Evolutionary conservation across 2,888 invertebrate species (phyloP).

Genomic region (Caenorhabditis becei): DNA sequence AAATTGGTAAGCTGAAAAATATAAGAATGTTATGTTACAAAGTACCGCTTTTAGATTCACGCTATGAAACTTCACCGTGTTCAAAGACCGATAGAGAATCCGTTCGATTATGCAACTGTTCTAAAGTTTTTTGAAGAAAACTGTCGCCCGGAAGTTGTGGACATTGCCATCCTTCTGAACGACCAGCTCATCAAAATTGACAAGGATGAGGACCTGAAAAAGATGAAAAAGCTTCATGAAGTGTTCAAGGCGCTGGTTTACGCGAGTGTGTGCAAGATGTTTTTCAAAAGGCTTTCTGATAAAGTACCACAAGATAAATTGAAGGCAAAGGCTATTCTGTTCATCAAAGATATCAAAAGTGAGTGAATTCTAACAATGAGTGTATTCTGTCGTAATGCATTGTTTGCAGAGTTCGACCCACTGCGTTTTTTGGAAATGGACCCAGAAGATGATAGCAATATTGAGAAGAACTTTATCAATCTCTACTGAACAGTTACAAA

Average conservation of each 20-base stretch:
- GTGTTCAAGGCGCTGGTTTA: constrained; percentile 14
- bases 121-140: constrained; percentile 7
- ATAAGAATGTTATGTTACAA: no score
- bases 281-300: not conserved
- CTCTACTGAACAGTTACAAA: not conserved
- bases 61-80: not conserved
- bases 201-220: not conserved
- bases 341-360: not conserved
- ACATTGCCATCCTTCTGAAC: constrained; percentile 10
- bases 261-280: constrained; percentile 7
- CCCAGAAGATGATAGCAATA: not conserved
- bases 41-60: constrained; percentile 3
- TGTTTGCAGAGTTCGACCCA: not conserved
- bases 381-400: no score
- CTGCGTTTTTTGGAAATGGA: not conserved
- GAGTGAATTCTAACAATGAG: not conserved
- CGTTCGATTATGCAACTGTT: not conserved
- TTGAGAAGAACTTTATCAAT: not conserved
- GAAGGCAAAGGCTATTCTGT: not conserved
- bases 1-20: constrained; percentile 7
- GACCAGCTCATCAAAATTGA: not conserved
- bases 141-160: constrained; percentile 10
- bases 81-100: not conserved
- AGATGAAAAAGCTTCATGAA: constrained; percentile 2
- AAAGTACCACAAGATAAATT: not conserved